Evolutionary conservation across 2,888 invertebrate genomes (phyloP).

Genomic region (Cryptocephalus primarius): DNA sequence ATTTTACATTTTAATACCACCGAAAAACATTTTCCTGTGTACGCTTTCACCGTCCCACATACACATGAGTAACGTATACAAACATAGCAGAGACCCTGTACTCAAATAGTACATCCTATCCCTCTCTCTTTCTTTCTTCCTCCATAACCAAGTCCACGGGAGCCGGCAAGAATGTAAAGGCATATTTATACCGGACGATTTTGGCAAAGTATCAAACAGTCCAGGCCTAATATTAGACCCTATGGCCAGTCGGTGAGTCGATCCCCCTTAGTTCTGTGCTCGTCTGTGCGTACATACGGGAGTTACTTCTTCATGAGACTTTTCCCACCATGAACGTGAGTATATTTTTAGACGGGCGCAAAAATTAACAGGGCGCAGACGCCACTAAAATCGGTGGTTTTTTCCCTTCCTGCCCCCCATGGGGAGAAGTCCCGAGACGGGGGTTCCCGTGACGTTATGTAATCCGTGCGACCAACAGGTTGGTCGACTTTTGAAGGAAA

Average conservation of each 20-base stretch:
- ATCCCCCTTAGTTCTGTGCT: constrained; percentile 19
- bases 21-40: no score
- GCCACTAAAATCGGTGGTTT: neutral
- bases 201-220: constrained; percentile 30
- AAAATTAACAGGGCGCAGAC: neutral
- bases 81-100: neutral
- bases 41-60: no score
- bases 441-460: no score
- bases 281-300: constrained; percentile 23
- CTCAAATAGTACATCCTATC: neutral
- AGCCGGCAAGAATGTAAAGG: constrained; percentile 13
- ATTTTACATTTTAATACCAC: no score
- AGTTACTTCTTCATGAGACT: constrained; percentile 12
- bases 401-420: no score
- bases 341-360: constrained; percentile 8
- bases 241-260: constrained; percentile 7
- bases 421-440: no score
- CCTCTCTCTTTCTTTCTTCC: no score
- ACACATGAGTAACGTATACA: neutral
- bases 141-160: constrained; percentile 1
- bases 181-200: constrained; percentile 23
- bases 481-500: no score
- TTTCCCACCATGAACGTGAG: constrained; percentile 23
- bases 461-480: no score
- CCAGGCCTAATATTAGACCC: constrained; percentile 27